Percentiles rank a stretch among this genome's conserved stretches.
phyloP scores from a whole-genome alignment of 2,888 invertebrate genomes.

The Cerceris ruficornis region DNA sequence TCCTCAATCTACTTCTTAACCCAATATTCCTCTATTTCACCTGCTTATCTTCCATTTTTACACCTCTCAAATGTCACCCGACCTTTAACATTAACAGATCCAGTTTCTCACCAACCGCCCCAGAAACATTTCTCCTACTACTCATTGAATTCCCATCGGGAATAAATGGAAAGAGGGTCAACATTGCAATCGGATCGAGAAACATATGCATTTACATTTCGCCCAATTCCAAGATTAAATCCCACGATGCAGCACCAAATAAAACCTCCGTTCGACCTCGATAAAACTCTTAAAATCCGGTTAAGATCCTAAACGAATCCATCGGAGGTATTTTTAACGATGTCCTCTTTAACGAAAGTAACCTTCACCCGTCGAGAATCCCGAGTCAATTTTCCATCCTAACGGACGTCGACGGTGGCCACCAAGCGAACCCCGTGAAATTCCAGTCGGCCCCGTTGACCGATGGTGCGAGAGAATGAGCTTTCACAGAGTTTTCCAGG shows the following conservation, averaged over 20 bases:
- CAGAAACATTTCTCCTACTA: no score
- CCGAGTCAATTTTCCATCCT: conserved; percentile 26
- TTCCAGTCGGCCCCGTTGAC: conserved; percentile 33
- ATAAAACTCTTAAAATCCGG: not conserved
- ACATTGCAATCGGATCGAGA: not conserved
- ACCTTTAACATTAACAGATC: no score
- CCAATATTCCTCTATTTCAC: no score
- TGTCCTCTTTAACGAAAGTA: not conserved
- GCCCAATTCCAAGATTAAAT: not conserved
- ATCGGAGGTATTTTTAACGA: conserved; percentile 18
- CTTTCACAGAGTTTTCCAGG: conserved; percentile 55
- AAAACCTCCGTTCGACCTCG: not conserved
- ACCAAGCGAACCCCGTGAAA: conserved; percentile 36
- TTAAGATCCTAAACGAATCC: not conserved
- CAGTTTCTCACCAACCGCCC: no score
- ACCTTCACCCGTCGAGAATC: conserved; percentile 27
- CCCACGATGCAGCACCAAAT: not conserved
- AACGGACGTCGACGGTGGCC: conserved; percentile 15
- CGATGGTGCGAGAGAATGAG: conserved; percentile 58
- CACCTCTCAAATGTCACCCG: no score
- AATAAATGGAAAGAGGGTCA: no score
- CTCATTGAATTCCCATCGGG: no score
- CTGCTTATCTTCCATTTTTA: no score
- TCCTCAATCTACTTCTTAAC: no score
- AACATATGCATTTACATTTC: not conserved